Evolutionary conservation across 2,888 invertebrate species (phyloP), one percentile per base, ranked within the genome.

Genomic region (Aphrophora alni): DNA sequence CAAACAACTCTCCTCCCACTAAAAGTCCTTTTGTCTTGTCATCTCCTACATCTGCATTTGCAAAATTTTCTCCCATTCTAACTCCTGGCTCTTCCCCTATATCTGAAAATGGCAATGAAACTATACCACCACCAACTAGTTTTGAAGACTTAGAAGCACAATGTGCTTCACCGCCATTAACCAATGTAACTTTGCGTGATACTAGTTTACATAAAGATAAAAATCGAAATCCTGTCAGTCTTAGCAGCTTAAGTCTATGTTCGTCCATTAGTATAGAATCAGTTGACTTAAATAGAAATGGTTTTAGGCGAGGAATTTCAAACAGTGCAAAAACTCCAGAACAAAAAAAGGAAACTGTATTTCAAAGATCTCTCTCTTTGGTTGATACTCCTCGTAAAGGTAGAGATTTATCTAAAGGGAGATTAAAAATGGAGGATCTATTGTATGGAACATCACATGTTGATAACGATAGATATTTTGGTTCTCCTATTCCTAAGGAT

Each of bases 31-130:
- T 84, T 85, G 86, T 85, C 86, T 88, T 75, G 83, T 81, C 88
- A 24, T 86, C 88, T 77, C 87, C 87, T 72, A 87, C 88, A 77
- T 88, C 89, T 2, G 88, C 89, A 4, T 89, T 89, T 82, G 87
- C 83, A 38, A 85, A 84, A 59, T 85, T 83, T 75, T 80, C 82
- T n/a, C 78, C 81, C 82, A 74, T 82, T 69, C 79, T 74, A 14
- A 38, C 78, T 21, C 68, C 74, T 10, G 24, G 27, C 8, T 80
- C 82, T 38, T 73, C 80, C 26, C 70, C 74, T 33, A 73, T 80
- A 38, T 75, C 81, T 8, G 78, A 83, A 76, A 76, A 82, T 33
- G 83, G 82, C 70, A 78, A 38, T 69, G 77, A 72, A 0, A 74
- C 73, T 59, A 72, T 51, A 28, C 70, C 77, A 26, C 25, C 27